These are phyloP conservation scores for Hemichromis elongatus DNA, from an alignment of 2,113 vertebrate species.

Conservation along the genomic window DNA sequence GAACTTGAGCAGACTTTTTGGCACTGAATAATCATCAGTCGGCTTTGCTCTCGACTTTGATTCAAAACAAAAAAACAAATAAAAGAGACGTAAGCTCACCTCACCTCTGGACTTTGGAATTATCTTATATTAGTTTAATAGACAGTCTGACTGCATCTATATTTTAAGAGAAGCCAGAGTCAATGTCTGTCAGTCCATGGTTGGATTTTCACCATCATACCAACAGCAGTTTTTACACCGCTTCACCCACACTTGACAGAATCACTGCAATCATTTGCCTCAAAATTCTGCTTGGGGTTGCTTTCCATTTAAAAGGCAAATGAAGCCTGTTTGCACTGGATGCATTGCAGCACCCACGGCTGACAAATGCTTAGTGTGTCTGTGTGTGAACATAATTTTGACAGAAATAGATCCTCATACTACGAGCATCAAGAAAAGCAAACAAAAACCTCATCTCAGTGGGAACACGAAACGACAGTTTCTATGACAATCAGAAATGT, in stretches of 20 bases:
- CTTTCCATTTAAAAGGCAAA: too few relatives aligned
- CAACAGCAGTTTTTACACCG: not conserved
- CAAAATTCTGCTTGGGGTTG: not conserved
- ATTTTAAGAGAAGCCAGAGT: not conserved
- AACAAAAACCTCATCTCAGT: not conserved
- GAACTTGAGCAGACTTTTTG: not conserved
- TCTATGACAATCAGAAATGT: conserved; percentile 19
- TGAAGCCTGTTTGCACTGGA: not conserved
- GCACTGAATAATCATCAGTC: not conserved
- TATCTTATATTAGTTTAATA: not conserved
- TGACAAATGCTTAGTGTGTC: not conserved
- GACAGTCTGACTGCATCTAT: not conserved
- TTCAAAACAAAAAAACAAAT: not conserved
- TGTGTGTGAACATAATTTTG: not conserved
- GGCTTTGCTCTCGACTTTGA: not conserved
- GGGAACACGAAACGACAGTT: conserved; percentile 5
- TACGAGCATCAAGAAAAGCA: conserved; percentile 2
- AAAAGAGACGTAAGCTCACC: not conserved
- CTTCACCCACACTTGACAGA: not conserved
- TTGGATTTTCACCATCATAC: not conserved
- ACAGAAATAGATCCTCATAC: not conserved
- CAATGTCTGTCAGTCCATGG: not conserved
- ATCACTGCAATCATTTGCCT: not conserved
- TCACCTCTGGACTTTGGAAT: not conserved
- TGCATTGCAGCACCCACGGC: not conserved